A percentile compares a stretch with the other conserved stretches of the same genome.
Evolutionary conservation across 2,113 vertebrate genomes (phyloP).

Genomic region (Gobiocypris rarus): DNA sequence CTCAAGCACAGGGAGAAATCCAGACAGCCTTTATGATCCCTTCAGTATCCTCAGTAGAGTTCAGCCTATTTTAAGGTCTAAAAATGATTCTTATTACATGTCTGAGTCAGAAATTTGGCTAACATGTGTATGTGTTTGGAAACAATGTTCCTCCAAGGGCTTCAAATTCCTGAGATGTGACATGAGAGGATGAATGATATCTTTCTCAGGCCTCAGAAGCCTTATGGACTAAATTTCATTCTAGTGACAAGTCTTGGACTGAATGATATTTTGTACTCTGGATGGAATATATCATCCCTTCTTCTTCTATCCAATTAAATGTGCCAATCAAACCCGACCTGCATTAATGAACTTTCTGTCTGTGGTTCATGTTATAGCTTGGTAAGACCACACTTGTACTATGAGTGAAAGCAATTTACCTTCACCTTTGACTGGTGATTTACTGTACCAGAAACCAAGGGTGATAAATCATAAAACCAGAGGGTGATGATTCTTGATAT

Average conservation of each 20-base stretch:
- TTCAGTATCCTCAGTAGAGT: conserved; percentile 3
- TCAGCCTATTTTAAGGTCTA: conserved; percentile 14
- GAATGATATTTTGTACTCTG: neutral
- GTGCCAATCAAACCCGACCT: neutral
- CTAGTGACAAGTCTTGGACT: conserved; percentile 28
- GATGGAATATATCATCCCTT: neutral
- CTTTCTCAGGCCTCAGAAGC: conserved; percentile 5
- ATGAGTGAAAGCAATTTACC: neutral
- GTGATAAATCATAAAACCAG: too few relatives aligned
- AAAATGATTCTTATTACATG: neutral
- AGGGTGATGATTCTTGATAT: too few relatives aligned
- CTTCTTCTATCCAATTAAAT: neutral
- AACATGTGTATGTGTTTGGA: conserved; percentile 1
- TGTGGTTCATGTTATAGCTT: neutral
- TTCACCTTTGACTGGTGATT: neutral
- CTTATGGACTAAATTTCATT: conserved; percentile 17
- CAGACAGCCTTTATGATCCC: neutral
- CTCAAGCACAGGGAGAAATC: neutral
- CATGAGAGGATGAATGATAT: neutral
- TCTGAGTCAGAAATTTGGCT: neutral
- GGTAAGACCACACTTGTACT: neutral
- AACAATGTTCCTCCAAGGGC: conserved; percentile 9
- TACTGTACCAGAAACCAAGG: too few relatives aligned
- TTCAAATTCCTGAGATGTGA: conserved; percentile 26
- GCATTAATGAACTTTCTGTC: neutral